Base-by-base conservation (phyloP, 2,113 vertebrate genomes). In the Trichomycterus rosablanca region DNA sequence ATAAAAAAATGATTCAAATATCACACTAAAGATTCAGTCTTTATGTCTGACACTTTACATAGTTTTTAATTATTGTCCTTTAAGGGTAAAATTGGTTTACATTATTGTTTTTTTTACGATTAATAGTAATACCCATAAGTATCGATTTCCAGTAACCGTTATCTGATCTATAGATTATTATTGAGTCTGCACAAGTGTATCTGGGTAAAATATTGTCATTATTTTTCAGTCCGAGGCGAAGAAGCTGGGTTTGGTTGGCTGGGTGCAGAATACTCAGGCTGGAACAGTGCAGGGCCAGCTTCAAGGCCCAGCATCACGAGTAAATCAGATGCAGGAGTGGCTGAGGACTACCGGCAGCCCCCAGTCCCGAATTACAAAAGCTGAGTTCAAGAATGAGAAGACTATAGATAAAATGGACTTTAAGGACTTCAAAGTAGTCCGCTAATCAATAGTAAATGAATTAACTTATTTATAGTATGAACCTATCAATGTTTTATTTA, bases 271-370 rank as follows among this genome's bases (percentile, higher is more conserved):
- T 43, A 98, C 91, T 0, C 58, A 74, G 1, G 72, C 73, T 0
- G 93, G 93, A 68, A 94, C 92, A 0, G 95, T 98, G 24, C 78
- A 84, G 54, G 96, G 96, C 1, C 94, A 91, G 53, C 75, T 94
- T 2, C 92, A 93, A 77, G 93, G 93, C 0, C 88, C 89, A 0
- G 0, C 66, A 4, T 75, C 68, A 64, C 81, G 85, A 43, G 90
- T 98, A 1, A 80, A 46, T 59, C 77, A 84, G 54, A 93, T 97
- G 90, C 88, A 97, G 66, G 81, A 89, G 16, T 99, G 94, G 96
- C 87, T 98, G 39, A 75, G 76, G 69, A 85, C 80, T 60, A 87
- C 59, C 0, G 95, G 96, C 39, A 99, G 94, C 57, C 96, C 95
- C 28, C 88, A 92, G 61, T 95, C 94, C 0, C 67, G 74, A 44